phyloP scores from a whole-genome alignment of 1,140 invertebrate genomes.

The Cotesia typhae region DNA sequence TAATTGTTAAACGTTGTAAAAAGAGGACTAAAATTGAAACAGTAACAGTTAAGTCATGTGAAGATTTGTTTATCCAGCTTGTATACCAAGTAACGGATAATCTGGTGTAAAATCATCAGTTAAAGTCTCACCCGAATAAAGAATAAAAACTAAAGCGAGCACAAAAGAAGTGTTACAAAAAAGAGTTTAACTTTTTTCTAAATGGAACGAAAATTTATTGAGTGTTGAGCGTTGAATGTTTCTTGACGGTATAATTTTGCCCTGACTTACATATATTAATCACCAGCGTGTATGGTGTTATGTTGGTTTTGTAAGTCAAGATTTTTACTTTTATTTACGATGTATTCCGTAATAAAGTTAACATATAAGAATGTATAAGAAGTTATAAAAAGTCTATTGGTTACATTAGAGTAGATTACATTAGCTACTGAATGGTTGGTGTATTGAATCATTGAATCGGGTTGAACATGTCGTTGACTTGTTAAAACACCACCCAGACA shows the following conservation, averaged over 20 bases:
- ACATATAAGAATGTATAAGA: too few relatives aligned
- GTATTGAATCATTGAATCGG: too few relatives aligned
- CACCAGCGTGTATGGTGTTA: too few relatives aligned
- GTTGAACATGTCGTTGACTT: constrained; percentile 10
- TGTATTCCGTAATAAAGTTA: too few relatives aligned
- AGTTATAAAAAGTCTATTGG: too few relatives aligned
- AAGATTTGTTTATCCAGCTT: constrained; percentile 21
- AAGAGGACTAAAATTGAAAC: background rate
- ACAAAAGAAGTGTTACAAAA: background rate
- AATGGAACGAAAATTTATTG: too few relatives aligned
- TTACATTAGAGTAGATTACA: background rate
- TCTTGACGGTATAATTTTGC: background rate
- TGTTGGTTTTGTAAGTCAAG: too few relatives aligned
- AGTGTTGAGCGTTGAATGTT: background rate
- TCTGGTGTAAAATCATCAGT: background rate
- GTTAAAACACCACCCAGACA: background rate
- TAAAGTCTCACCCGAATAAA: background rate
- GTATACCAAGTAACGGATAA: constrained; percentile 17
- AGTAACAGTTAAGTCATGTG: background rate
- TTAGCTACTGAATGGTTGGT: constrained; percentile 12
- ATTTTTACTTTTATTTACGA: too few relatives aligned
- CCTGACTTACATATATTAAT: too few relatives aligned
- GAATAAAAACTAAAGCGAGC: background rate
- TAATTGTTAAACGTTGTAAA: background rate
- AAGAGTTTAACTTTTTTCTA: too few relatives aligned